Evolutionary conservation across 2,797 vertebrate genomes (phyloP), one percentile per base, ranked within the genome.

Genomic region (Danio tinwini): DNA sequence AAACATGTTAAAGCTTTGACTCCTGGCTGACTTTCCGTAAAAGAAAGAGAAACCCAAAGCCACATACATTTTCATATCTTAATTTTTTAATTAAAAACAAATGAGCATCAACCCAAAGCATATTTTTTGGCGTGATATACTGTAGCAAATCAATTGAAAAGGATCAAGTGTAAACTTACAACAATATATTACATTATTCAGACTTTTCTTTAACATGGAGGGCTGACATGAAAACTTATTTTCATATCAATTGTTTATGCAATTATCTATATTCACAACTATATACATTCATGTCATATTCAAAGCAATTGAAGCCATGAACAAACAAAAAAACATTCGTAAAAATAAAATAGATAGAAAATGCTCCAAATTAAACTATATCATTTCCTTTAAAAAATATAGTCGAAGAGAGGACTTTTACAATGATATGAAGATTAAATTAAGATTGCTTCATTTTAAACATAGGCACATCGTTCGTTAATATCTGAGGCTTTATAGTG

Each of bases 281-380:
- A 94, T 94, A 87, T 93, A 94, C 93, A 94, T 91, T 93, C 90
- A 91, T 90, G 86, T 90, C 86, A 86, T 89, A 90, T 90, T 91
- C 78, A 86, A 90, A 91, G 83, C 86, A 89, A 80, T 52, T 87
- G 87, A 89, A 87, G 85, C 87, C 87, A 83, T 86, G 64, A 84
- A 62, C 5, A 67, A 68, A 40, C 83, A 65, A 86, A 88, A 83
- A 53, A 55, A 84, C 81, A 89, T 86, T 83, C 85, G 87, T 88
- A 65, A 81, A 83, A 76, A 80, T 74, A 82, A 84, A 85, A 75
- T 62, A 49, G 49, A 77, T 83, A 77, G 52, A 86, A 82, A 80
- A 88, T 81, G 77, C 78, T 89, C 85, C 62, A 88, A 93, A 93
- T 82, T 67, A 83, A 87, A 62, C 61, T 69, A 78, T 84, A 82